Percentiles rank a stretch among this genome's conserved stretches.
These are phyloP conservation scores for Apocrypta bakeri DNA, from an alignment of 1,140 invertebrate species.

Conservation along the genomic window DNA sequence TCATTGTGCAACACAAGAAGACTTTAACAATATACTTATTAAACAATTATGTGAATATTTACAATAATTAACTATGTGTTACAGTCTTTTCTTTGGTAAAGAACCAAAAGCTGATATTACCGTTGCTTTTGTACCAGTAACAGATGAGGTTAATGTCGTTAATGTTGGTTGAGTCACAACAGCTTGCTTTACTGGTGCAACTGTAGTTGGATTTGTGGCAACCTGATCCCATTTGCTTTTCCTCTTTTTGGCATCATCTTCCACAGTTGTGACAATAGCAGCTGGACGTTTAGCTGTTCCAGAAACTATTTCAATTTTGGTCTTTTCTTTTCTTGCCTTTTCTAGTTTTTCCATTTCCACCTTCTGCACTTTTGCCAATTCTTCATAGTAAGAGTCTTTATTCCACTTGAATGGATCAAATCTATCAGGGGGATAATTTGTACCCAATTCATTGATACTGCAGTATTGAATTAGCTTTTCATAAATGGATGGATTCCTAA, in stretches of 20 bases:
- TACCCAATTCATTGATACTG: conserved; percentile 95
- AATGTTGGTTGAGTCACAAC: conserved; percentile 76
- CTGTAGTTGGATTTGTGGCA: conserved; percentile 74
- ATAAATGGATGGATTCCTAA: conserved; percentile 97
- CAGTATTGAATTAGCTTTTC: conserved; percentile 96
- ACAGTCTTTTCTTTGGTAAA: conserved; percentile 86
- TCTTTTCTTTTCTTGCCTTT: conserved; percentile 91
- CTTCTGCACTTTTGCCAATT: conserved; percentile 91
- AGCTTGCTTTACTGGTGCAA: conserved; percentile 71
- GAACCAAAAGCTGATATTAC: conserved; percentile 92
- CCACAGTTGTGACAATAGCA: conserved; percentile 66
- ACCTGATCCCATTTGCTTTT: conserved; percentile 95
- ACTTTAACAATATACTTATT: conserved; percentile 22
- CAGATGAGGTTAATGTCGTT: conserved; percentile 82
- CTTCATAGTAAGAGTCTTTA: conserved; percentile 95
- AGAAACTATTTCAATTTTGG: conserved; percentile 92
- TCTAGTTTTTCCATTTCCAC: conserved; percentile 94
- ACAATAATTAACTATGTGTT: conserved; percentile 55
- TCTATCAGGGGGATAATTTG: conserved; percentile 93
- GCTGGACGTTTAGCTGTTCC: conserved; percentile 83
- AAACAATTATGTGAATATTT: conserved; percentile 35
- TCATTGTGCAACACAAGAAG: not conserved
- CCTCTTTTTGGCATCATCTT: conserved; percentile 82
- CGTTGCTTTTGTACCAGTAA: conserved; percentile 89
- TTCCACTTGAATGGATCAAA: conserved; percentile 95